Evolutionary conservation across 2,113 vertebrate species (phyloP).

Genomic region (Sinocyclocheilus anophthalmus): DNA sequence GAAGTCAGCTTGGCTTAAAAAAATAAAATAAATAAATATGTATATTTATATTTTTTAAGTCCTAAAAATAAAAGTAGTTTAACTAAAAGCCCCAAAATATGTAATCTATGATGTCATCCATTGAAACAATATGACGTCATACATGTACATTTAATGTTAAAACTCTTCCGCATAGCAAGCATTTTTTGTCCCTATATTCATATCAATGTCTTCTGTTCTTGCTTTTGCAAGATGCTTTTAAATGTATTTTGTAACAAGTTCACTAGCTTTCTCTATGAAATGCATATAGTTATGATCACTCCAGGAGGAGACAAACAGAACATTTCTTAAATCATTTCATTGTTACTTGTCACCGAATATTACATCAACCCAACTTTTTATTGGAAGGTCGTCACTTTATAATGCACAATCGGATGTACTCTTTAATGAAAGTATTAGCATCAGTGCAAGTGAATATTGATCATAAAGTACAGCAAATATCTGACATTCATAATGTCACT

Average conservation of each 20-base stretch:
- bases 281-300: conserved; percentile 15
- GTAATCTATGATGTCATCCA: too few species aligned
- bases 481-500: background rate
- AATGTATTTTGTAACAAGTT: conserved; percentile 2
- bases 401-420: background rate
- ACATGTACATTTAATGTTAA: background rate
- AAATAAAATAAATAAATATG: background rate
- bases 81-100: too few species aligned
- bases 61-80: background rate
- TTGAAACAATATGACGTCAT: background rate
- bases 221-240: background rate
- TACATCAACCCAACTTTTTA: background rate
- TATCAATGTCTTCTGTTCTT: background rate
- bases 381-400: background rate
- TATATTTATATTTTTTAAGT: background rate
- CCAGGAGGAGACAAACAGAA: background rate
- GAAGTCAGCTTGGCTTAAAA: background rate
- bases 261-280: conserved; percentile 2
- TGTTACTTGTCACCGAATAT: background rate
- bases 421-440: conserved; percentile 24
- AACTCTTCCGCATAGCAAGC: background rate
- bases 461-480: background rate
- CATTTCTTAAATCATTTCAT: background rate
- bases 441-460: background rate
- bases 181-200: background rate